Evolutionary conservation across 2,888 invertebrate genomes (phyloP), one percentile per base, ranked within the genome.

Genomic region (Zaprionus obscuricornis): DNA sequence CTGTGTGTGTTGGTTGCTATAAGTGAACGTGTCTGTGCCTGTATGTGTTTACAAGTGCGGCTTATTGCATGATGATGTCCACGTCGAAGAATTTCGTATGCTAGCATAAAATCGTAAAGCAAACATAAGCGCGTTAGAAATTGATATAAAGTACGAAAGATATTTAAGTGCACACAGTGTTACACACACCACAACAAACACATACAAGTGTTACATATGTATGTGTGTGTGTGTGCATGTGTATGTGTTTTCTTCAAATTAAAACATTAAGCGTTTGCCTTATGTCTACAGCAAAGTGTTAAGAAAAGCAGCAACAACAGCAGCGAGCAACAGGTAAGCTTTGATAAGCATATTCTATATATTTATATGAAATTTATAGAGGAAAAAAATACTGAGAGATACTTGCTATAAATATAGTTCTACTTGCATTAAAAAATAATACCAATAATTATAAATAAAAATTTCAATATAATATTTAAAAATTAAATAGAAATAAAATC

Each of bases 21-120:
- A 1, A 45, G 24, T 24, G 27, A 16, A 1, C 6, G 31, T 18
- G 8, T 36, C 37, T 33, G 47, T 59, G 26, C 43, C 36, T 50
- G 36, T 66, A 57, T 49, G 42, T 40, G 20, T 54, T 20, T 49
- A 45, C 56, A 59, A 74, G 83, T 76, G 58, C 64, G 73, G 67
- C 79, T 75, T 81, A 77, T 60, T 73, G 65, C 63, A 75, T 58
- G 58, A 66, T 81, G 81, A 56, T n/a, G n/a, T n/a, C 66, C 55
- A 59, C 49, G n/a, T 50, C 26, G 14, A 31, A 56, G 59, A 56
- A 56, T 54, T 56, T 69, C 65, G 52, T 52, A 16, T 20, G 16
- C 18, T 10, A 5, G 22, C 22, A 40, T 18, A 58, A 59, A n/a
- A n/a, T n/a, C 43, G 43, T 62, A 46, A 63, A 56, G 52, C 52